A percentile compares a stretch with the other conserved stretches of the same genome.
phyloP scores from a whole-genome alignment of 1,140 invertebrate genomes.

The Condylostylus longicornis region DNA sequence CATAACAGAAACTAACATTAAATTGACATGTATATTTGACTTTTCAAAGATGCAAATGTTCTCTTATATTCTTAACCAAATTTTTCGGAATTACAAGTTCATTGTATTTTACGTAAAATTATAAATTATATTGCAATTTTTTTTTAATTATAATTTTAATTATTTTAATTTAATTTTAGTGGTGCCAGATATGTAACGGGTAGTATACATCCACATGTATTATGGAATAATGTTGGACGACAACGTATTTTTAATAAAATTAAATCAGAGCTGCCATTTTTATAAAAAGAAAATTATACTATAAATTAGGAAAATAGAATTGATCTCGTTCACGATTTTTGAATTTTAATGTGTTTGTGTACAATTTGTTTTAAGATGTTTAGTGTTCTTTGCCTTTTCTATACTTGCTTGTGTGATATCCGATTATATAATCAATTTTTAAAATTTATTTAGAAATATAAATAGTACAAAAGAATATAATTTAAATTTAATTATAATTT shows the following conservation, averaged over 20 bases:
- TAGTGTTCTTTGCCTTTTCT: conserved; percentile 23
- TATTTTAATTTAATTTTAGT: conserved; percentile 11
- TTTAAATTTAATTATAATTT: neutral
- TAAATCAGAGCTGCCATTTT: conserved; percentile 24
- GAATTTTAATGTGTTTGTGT: conserved; percentile 13
- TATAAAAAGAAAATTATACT: neutral
- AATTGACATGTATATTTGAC: too few species aligned
- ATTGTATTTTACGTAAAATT: neutral
- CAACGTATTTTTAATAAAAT: conserved; percentile 27
- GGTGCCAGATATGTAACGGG: conserved; percentile 23
- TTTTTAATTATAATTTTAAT: conserved; percentile 2
- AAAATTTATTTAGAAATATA: too few species aligned
- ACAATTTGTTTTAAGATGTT: conserved; percentile 1
- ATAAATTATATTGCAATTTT: neutral
- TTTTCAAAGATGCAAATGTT: neutral
- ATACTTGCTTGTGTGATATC: conserved; percentile 12
- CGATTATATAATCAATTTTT: conserved; percentile 11
- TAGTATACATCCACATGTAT: conserved; percentile 20
- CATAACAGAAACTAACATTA: neutral
- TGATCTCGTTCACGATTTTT: conserved; percentile 14
- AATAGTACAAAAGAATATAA: conserved; percentile 10
- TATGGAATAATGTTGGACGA: conserved; percentile 31
- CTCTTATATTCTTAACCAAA: too few species aligned
- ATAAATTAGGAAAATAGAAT: too few species aligned
- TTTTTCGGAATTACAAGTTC: too few species aligned